Conservation (phyloP, 1,140 invertebrate genomes). For the Drosophila neocordata region DNA sequence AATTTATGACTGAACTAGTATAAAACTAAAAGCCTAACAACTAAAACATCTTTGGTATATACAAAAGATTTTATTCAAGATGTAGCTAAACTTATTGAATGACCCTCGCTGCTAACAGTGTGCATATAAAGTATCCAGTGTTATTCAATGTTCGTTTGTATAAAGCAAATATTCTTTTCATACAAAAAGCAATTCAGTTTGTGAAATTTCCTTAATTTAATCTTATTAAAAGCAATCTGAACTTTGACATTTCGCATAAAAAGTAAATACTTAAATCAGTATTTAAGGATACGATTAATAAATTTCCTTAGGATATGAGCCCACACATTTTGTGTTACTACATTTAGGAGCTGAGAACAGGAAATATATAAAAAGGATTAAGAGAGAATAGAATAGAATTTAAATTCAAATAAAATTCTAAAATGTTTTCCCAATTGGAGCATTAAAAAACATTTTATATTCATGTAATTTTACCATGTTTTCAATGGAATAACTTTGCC, state of each 20-base stretch:
- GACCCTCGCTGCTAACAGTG: background rate
- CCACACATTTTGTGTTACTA: no score
- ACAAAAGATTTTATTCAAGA: no score
- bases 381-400: no score
- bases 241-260: background rate
- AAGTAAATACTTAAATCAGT: background rate
- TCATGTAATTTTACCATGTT: no score
- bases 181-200: background rate
- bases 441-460: no score
- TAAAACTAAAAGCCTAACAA: no score
- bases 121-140: background rate
- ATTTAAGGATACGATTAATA: background rate
- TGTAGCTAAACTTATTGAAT: background rate
- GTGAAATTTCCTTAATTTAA: background rate
- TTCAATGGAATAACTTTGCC: background rate
- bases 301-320: background rate
- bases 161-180: background rate
- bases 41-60: no score
- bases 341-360: no score
- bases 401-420: no score
- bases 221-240: background rate
- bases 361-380: no score
- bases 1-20: no score
- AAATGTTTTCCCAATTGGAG: no score
- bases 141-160: background rate